Base-by-base conservation (phyloP, 2,888 invertebrate genomes). In the Microplitis manilae region DNA sequence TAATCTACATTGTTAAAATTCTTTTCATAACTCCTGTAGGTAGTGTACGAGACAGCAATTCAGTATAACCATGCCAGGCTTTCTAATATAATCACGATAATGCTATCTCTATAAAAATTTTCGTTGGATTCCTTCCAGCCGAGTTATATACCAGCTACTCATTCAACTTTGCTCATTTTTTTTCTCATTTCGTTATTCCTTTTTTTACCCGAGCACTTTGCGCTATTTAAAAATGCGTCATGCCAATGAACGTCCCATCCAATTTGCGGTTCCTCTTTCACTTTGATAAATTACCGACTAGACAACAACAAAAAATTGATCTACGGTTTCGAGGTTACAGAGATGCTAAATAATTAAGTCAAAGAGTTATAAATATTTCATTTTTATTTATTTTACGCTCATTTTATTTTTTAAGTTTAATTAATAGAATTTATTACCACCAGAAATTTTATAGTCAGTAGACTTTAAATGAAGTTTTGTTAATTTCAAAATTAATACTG, bases 101-200 rank as follows among this genome's bases (percentile, higher is more conserved):
- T 30, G 38, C 38, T 65, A 65, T 65, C 38, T 65, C 65, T 38
- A 65, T 65, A 65, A 65, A 65, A 65, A 65, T 65, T 65, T 38
- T 30, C 20, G 13, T 30, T 65, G 65, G 65, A 65, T 65, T 30
- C 65, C 13, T 65, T 65, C 65, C 65, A 65, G 20, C 65, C 13
- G 38, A 65, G 17, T 62, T 62, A 62, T 30, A 30, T 30, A 30
- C 30, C 30, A 30, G 50, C 50, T 50, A 13, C 50, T 50, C 8
- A 50, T 50, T 50, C 50, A 50, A 50, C 50, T 50, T 50, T 50
- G 8, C 13, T 50, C 13, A 50, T 50, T 50, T 50, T 50, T 50
- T 50, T 50, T 50, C 13, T 4, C 50, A 13, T 8, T 50, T 13
- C 50, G 8, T 50, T 50, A 50, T 50, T 50, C 13, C 30, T 65